Percentiles rank a stretch among this genome's conserved stretches.
Conservation (phyloP, 2,888 invertebrate species). For the Spatulosminthurus flaviceps region DNA sequence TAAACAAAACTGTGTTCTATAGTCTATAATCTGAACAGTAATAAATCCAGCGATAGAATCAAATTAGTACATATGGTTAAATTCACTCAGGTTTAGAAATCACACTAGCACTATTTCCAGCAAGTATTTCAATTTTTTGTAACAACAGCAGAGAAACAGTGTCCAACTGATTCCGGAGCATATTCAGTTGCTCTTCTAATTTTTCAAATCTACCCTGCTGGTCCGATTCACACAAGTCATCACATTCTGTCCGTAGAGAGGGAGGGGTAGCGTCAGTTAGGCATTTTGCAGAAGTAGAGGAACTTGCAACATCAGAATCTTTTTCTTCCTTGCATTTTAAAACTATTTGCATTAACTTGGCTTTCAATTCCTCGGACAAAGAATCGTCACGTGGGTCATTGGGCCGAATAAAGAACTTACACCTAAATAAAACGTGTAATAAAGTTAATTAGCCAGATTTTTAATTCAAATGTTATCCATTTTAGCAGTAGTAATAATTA, state of each 20-base stretch:
- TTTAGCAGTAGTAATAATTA: no score
- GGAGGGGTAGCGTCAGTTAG: neutral
- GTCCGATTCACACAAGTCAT: neutral
- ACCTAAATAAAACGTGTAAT: conserved; percentile 62
- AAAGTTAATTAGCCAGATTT: no score
- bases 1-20: no score
- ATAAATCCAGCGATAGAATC: no score
- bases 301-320: neutral
- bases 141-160: neutral
- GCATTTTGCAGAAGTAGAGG: no score
- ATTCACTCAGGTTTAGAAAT: neutral
- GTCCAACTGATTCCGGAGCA: neutral
- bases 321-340: neutral
- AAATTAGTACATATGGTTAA: neutral
- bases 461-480: no score
- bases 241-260: neutral
- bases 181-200: conserved; percentile 15
- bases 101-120: neutral
- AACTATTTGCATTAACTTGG: neutral
- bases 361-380: conserved; percentile 77
- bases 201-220: neutral
- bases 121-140: neutral
- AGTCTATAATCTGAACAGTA: no score
- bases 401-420: conserved; percentile 78
- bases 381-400: conserved; percentile 83